Base-by-base conservation (phyloP, 2,888 invertebrate genomes). In the Hololepta plana region DNA sequence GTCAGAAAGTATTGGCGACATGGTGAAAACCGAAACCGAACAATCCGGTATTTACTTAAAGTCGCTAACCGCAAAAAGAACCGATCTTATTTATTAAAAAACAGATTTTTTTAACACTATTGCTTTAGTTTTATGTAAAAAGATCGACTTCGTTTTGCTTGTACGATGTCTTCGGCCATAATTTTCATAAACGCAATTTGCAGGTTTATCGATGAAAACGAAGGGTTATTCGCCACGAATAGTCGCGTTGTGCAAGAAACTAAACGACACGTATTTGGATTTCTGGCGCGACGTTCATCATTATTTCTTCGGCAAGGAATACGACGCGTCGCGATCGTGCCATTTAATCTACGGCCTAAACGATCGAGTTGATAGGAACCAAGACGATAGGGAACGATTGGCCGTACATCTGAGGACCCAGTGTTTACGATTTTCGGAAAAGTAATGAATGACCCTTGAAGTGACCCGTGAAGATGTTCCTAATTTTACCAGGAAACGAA, bases 161-260 rank as follows among this genome's bases (percentile, higher is more conserved):
- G n/a, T n/a, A n/a, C n/a, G n/a, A n/a, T n/a, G n/a, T n/a, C n/a
- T n/a, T n/a, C n/a, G n/a, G n/a, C n/a, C n/a, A n/a, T n/a, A n/a
- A n/a, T n/a, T n/a, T 11, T 20, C 9, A 15, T 12, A 12, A 9
- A 11, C 15, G 32, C n/a, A n/a, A n/a, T n/a, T n/a, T 38, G 11
- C 25, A 48, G 51, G 45, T 3, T 45, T 81, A 50, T 57, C 72
- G 1, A 75, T 80, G 60, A 85, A 85, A 57, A 73, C 79, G 3
- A 70, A 71, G 38, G 87, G 87, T 1, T 81, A 71, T 50, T 77
- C 80, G 0, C 67, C 67, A 0, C 68, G 68, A 12, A 57, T 85
- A 20, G 74, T 81, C 23, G 65, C 67, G 42, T 60, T 82, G 1
- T 80, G 79, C 38, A 53, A 62, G 24, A 57, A 57, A 35, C 55